Base-by-base conservation (phyloP, 1,140 invertebrate genomes). In the Streblospio benedicti region DNA sequence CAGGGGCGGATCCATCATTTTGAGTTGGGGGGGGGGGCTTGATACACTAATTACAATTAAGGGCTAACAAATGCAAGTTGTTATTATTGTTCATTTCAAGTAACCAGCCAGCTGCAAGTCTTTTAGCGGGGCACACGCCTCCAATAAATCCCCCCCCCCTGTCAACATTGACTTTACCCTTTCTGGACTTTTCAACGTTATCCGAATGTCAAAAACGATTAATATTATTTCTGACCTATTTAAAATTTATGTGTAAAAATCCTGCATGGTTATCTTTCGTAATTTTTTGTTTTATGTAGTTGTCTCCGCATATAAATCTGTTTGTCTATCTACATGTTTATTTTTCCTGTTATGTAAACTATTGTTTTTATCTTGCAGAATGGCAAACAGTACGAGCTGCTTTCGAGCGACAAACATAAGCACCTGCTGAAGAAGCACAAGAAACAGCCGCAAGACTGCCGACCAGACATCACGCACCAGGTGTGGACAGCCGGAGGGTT, bases 401-500 rank as follows among this genome's bases (percentile, higher is more conserved):
- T 97, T 16, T 97, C 96, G 69, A 92, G 90, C 78, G 94, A 98
- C 78, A 91, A 95, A 74, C 93, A 97, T 78, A 81, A 81, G 49
- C 79, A 83, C 57, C 85, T 95, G 43, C 80, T 96, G 57, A 87
- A 86, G 56, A 93, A 90, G 75, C 86, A 90, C 74, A 87, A 90
- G 64, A 79, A 89, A 52, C 88, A 94, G 71, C 85, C 87, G 3
- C 87, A 89, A 0, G 83, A 85, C 16, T 92, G 88, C 70, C 81
- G 94, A 33, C 95, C 95, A 5, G 95, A 97, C 71, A 97, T 98
- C 54, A 85, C 88, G 4, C 94, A 97, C 78, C 93, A 97, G 73
- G 78, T 80, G 61, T 54, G 33, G 59, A 31, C 25, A 27, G 12
- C 28, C 0, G 12, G 23, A 14, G 12, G 16, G 14, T 16, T 50